Conservation (phyloP, 2,113 vertebrate genomes). For the Sardina pilchardus region DNA sequence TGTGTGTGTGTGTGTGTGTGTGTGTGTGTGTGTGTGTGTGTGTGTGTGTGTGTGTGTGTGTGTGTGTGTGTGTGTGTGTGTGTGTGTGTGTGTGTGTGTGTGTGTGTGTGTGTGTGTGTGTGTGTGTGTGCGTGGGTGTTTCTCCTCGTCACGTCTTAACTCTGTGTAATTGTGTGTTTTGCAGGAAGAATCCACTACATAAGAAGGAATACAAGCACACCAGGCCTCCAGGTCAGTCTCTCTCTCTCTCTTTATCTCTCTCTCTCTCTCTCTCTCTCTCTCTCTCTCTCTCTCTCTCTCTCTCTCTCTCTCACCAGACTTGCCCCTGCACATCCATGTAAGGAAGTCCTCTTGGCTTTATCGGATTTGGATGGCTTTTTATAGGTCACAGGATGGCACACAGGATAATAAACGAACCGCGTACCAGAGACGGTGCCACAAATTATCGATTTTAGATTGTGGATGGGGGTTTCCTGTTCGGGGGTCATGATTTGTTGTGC, state of each 20-base stretch:
- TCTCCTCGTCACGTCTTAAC: background rate
- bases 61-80: no score
- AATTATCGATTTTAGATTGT: background rate
- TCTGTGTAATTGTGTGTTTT: background rate
- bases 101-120: background rate
- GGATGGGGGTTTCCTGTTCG: background rate
- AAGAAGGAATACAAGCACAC: slow-evolving; percentile 73
- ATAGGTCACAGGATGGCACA: background rate
- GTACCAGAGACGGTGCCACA: background rate
- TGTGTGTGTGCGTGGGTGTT: background rate
- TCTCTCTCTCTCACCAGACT: background rate
- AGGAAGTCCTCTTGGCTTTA: background rate
- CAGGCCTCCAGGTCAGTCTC: slow-evolving; percentile 58
- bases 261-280: background rate
- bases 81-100: background rate
- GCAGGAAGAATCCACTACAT: slow-evolving; percentile 74
- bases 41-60: no score
- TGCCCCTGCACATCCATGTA: background rate
- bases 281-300: slow-evolving; percentile 13
- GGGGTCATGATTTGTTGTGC: background rate
- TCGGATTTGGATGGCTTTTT: background rate
- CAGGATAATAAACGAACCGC: background rate
- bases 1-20: background rate
- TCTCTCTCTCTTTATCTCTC: background rate
- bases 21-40: no score